Evolutionary conservation across 2,888 invertebrate genomes (phyloP), one percentile per base, ranked within the genome.

Genomic region (Eupithecia exiguata): DNA sequence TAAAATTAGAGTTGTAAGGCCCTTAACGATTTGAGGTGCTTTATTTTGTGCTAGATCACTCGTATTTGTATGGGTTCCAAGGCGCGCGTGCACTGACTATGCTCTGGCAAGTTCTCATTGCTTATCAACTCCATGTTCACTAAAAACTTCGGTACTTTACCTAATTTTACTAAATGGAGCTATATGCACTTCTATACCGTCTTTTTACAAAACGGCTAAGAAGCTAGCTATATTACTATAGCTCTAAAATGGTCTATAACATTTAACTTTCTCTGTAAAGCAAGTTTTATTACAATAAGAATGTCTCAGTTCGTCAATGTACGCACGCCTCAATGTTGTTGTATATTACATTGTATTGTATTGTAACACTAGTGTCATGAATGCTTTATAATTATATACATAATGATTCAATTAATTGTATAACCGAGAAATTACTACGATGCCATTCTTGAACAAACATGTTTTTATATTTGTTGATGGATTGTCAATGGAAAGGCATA

Each of bases 321-420:
- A 74, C 75, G 70, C 68, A 62, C 73, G 74, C 71, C 71, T 69
- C 35, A 69, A 63, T 46, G 74, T 79, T 78, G 77, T 78, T 78
- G 77, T 78, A 77, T 79, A 77, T 73, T 77, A 77, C 72, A 78
- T 40, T 40, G 12, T 40, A 40, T 46, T 46, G 18, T 46, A 53
- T 75, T 79, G 74, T 78, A 77, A 77, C 76, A 78, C 74, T 79
- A 79, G 78, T 66, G 74, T 81, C 78, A 76, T 75, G 73, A 72
- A 80, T 79, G 81, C 81, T 80, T 79, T 78, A 75, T 78, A 76
- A 77, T 75, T 74, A 61, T 76, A 76, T 74, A 73, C 71, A 74
- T 77, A 74, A 76, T 76, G 71, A 75, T 77, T 78, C 74, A 49
- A 74, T 72, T 77, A 63, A 63, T 72, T 65, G 69, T 65, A 77